These are phyloP conservation scores for Rotaria socialis DNA, from an alignment of 2,888 invertebrate genomes.

Conservation along the genomic window DNA sequence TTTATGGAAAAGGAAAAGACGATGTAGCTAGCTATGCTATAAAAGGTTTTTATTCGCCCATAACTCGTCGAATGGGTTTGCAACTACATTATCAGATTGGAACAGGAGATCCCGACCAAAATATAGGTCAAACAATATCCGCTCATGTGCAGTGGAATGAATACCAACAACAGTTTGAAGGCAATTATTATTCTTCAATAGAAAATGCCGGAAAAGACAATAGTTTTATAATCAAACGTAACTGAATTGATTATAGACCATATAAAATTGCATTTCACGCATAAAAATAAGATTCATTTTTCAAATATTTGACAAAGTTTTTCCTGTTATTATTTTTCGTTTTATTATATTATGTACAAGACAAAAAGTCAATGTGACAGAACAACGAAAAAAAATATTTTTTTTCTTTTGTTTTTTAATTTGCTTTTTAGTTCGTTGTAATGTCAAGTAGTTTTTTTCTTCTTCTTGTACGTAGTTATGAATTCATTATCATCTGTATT, in stretches of 20 bases:
- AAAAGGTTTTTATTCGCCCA: not conserved
- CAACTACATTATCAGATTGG: not conserved
- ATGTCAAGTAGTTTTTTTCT: not conserved
- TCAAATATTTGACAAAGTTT: no score
- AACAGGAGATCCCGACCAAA: not conserved
- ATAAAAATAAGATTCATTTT: no score
- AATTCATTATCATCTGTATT: not conserved
- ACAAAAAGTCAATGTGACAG: no score
- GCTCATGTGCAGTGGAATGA: not conserved
- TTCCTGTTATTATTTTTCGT: no score
- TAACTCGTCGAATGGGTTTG: not conserved
- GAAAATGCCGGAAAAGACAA: no score
- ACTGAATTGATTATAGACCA: no score
- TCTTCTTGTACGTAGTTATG: not conserved
- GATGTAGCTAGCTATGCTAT: not conserved
- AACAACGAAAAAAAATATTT: no score
- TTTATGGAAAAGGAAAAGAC: not conserved
- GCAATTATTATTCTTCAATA: not conserved
- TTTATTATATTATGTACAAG: no score
- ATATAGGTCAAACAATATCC: not conserved
- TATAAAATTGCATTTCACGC: no score
- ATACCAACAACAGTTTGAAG: not conserved
- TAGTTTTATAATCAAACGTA: no score
- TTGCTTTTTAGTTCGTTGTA: not conserved
- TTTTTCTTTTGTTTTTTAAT: no score